These are phyloP conservation scores for Exocentrus adspersus DNA, from an alignment of 2,888 invertebrate species.

Conservation along the genomic window DNA sequence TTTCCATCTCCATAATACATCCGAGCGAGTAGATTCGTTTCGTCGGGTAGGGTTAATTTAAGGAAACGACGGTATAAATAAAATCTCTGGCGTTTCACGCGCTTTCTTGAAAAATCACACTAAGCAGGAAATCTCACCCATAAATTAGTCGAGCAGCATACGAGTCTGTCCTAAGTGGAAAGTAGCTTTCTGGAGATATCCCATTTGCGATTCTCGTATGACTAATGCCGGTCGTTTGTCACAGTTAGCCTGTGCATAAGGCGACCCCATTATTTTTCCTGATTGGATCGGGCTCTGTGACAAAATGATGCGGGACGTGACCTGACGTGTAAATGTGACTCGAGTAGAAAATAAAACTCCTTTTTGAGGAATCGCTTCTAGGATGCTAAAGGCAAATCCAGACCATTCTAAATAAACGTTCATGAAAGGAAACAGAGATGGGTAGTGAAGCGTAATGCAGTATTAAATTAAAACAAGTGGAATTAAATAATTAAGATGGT, in stretches of 20 bases:
- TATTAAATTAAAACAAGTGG: too few relatives aligned
- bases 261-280: constrained; percentile 60
- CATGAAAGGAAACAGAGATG: too few relatives aligned
- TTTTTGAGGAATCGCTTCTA: neutral
- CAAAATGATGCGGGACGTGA: constrained; percentile 60
- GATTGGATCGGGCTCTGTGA: constrained; percentile 61
- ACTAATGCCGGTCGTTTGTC: constrained; percentile 51
- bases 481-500: too few relatives aligned
- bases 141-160: constrained; percentile 23
- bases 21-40: constrained; percentile 11
- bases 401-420: too few relatives aligned
- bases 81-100: constrained; percentile 15
- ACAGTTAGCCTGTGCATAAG: constrained; percentile 52
- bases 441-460: too few relatives aligned
- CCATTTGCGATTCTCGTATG: constrained; percentile 50
- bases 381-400: too few relatives aligned
- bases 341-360: constrained; percentile 7
- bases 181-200: constrained; percentile 42
- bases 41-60: constrained; percentile 20
- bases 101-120: constrained; percentile 16
- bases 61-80: constrained; percentile 16
- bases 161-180: constrained; percentile 22
- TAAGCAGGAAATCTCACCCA: constrained; percentile 21
- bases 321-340: constrained; percentile 47
- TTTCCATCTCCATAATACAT: constrained; percentile 11